Evolutionary conservation across 1,140 invertebrate species (phyloP), one percentile per base, ranked within the genome.

Genomic region (Antheraea pernyi): DNA sequence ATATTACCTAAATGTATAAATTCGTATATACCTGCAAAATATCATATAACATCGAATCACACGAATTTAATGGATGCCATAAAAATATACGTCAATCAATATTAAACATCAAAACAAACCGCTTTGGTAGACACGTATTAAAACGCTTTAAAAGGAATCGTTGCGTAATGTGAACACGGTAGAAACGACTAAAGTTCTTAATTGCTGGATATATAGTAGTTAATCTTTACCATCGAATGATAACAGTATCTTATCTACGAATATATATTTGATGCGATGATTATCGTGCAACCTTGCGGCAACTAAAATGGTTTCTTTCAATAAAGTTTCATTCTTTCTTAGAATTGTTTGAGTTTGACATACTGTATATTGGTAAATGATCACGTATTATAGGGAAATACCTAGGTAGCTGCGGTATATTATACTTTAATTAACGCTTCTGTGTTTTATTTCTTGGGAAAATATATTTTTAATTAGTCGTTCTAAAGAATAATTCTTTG

Each of bases 191-290:
- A 59, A 64, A 68, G 66, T 75, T 73, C 22, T 71, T 75, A 71
- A 80, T 80, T 80, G 74, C 70, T 74, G 19, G 70, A 62, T 75
- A 82, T 77, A 78, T 81, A 78, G 82, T 84, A 84, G 82, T 81
- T 81, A 84, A 84, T 84, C 80, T 81, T 68, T 60, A 71, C 78
- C 73, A 82, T 83, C 80, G 74, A 76, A 68, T 69, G 82, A 82
- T 84, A 84, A 77, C 65, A 48, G 4, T 70, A 81, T 79, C 80
- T 84, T 70, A 82, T 82, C 82, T 66, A 30, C 13, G 46, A 65
- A 30, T 19, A 59, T 58, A 69, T 70, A 42, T 69, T 68, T 36
- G 46, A 68, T 61, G 48, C 63, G 79, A 81, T 78, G 65, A n/a
- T 75, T 72, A 81, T 78, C 73, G 66, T 36, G 67, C n/a, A 70